These are phyloP conservation scores for Fistularia commersonii DNA, from an alignment of 2,797 vertebrate genomes.

Conservation along the genomic window DNA sequence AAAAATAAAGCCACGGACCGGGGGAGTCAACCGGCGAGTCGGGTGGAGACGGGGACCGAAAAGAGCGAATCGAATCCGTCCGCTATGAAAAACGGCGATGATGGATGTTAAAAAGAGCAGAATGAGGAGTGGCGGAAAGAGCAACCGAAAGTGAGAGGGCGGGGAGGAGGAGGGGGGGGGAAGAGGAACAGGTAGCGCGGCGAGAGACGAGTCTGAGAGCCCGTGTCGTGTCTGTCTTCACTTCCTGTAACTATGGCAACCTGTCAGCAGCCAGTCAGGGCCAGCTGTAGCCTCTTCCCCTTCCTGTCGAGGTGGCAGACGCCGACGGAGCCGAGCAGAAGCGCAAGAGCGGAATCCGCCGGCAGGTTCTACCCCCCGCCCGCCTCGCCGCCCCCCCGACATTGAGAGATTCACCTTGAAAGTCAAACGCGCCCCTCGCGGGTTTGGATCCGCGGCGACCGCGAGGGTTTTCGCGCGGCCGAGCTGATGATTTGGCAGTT, in stretches of 20 bases:
- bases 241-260: constrained; percentile 81
- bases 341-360: constrained; percentile 37
- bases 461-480: too few species aligned
- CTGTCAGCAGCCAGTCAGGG: constrained; percentile 73
- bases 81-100: constrained; percentile 18
- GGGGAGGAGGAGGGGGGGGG: too few species aligned
- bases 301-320: constrained; percentile 73
- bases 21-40: constrained; percentile 32
- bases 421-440: constrained; percentile 6
- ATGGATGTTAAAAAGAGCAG: constrained; percentile 29
- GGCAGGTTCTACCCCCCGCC: too few species aligned
- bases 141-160: constrained; percentile 43
- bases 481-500: constrained; percentile 60
- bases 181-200: constrained; percentile 56
- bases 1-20: constrained; percentile 39
- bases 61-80: constrained; percentile 14
- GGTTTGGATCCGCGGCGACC: background rate
- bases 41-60: constrained; percentile 9
- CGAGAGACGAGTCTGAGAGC: constrained; percentile 53
- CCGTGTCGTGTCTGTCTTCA: constrained; percentile 73
- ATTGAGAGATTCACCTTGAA: constrained; percentile 25
- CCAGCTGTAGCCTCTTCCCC: constrained; percentile 76
- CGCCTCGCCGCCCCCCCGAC: constrained; percentile 8
- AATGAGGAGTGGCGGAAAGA: constrained; percentile 40
- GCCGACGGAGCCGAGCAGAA: constrained; percentile 49